Percentiles rank a stretch among this genome's conserved stretches.
Conservation (phyloP, 2,888 invertebrate genomes). For the Magallana nippona region DNA sequence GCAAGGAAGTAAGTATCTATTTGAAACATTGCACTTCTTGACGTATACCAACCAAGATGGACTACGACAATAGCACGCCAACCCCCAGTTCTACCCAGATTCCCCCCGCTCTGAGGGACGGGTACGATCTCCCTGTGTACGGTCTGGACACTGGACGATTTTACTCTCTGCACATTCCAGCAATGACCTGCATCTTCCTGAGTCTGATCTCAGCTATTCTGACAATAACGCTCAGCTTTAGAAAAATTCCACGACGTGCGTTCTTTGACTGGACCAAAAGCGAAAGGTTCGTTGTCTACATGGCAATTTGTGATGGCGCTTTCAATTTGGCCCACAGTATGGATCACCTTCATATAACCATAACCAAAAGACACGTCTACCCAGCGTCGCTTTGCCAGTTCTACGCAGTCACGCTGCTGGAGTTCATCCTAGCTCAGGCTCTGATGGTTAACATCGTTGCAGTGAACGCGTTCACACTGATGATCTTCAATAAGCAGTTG, state of each 20-base stretch:
- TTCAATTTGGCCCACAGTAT: constrained; percentile 58
- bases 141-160: constrained; percentile 53
- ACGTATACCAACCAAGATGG: too few relatives aligned
- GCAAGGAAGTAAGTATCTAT: too few relatives aligned
- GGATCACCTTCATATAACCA: constrained; percentile 59
- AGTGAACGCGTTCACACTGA: constrained; percentile 58
- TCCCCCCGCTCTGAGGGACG: constrained; percentile 10
- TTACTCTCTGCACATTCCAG: constrained; percentile 55
- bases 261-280: constrained; percentile 59
- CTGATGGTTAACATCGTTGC: constrained; percentile 61
- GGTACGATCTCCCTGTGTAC: constrained; percentile 56
- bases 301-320: constrained; percentile 57
- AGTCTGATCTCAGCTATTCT: constrained; percentile 52
- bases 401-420: constrained; percentile 57
- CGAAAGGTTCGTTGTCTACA: constrained; percentile 58
- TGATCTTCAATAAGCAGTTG: constrained; percentile 55
- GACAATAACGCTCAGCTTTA: constrained; percentile 50
- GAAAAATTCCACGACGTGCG: constrained; percentile 33
- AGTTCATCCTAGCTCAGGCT: constrained; percentile 58
- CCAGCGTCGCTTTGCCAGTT: constrained; percentile 58
- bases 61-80: neutral
- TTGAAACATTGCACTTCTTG: too few relatives aligned
- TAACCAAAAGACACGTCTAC: constrained; percentile 53
- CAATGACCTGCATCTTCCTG: constrained; percentile 51
- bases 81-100: neutral